Evolutionary conservation across 2,888 invertebrate genomes (phyloP).

Genomic region (Callimorpha dominula): DNA sequence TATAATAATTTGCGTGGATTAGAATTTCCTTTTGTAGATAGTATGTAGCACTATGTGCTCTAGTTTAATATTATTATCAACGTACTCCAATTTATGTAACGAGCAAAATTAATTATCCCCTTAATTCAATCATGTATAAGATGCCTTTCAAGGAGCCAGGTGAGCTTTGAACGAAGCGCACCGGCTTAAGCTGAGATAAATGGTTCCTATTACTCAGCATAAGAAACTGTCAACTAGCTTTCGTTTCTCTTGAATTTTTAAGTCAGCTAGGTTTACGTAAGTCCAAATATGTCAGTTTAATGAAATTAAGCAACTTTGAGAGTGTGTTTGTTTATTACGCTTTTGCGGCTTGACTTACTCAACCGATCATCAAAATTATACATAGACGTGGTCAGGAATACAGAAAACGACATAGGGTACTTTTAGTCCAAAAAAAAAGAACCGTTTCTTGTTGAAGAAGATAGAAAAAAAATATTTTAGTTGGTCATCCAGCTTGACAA

Average conservation of each 20-base stretch:
- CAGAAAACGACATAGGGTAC: no score
- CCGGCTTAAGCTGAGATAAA: conserved; percentile 44
- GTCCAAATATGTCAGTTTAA: conserved; percentile 21
- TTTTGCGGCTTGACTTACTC: no score
- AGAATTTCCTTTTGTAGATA: not conserved
- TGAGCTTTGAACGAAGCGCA: conserved; percentile 41
- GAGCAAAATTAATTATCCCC: conserved; percentile 53
- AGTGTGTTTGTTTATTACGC: no score
- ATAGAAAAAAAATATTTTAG: no score
- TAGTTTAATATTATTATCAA: conserved; percentile 27
- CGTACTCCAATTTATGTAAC: conserved; percentile 25
- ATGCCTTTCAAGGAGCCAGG: conserved; percentile 49
- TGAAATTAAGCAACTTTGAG: not conserved
- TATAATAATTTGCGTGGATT: not conserved
- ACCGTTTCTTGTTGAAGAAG: no score
- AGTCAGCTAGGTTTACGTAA: conserved; percentile 33
- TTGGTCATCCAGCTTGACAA: no score
- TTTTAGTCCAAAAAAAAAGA: no score
- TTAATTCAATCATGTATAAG: conserved; percentile 51
- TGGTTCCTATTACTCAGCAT: conserved; percentile 47
- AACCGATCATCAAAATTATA: no score
- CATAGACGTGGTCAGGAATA: no score
- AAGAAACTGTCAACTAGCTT: conserved; percentile 48
- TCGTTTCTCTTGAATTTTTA: conserved; percentile 39
- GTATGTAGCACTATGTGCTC: conserved; percentile 16